Base-by-base conservation (phyloP, 2,113 vertebrate species). In the Phyllostomus hastatus region DNA sequence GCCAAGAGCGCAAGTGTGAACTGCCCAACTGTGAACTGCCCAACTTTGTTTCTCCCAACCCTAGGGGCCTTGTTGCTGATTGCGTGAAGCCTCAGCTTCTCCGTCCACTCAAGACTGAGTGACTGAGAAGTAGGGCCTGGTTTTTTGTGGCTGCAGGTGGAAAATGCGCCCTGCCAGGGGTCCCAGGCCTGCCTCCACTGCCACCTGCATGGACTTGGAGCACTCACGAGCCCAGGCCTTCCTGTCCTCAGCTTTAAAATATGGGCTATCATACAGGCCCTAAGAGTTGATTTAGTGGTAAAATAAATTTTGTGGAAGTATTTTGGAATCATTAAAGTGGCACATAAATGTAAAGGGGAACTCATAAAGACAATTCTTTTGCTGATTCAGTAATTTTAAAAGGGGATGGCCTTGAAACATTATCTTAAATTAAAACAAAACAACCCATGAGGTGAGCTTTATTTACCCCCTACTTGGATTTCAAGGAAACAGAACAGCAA, bases 401-500 rank as follows among this genome's bases (percentile, higher is more conserved):
- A 89, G 64, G 78, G 22, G 43, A 52, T 41, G 54, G 38, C 38
- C 35, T 70, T 48, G 69, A 35, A 52, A 82, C 10, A 90, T 87
- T 79, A 82, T 89, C 81, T 94, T 87, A 75, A 46, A 88, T 2
- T 1, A 50, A 92, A 96, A 81, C 41, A 80, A 79, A 96, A 66
- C 46, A 72, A 75, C n/a, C 22, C 48, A 83, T 38, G 48, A 79
- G 79, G 54, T 64, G 38, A 90, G 78, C 52, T 84, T 90, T 95
- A 92, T 72, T 94, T 86, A 93, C 3, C 7, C 7, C 69, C 7
- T 20, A 88, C 24, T 80, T 80, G 57, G 69, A 43, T 76, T 67
- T 67, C 88, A 95, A 94, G 86, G 61, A 95, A 91, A 96, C 66
- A 70, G 88, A 96, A 83, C 14, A 94, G 72, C 52, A 64, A 95